Percentiles rank a stretch among this genome's conserved stretches.
These are phyloP conservation scores for Cyphomyrmex costatus DNA, from an alignment of 1,140 invertebrate genomes.

Conservation along the genomic window DNA sequence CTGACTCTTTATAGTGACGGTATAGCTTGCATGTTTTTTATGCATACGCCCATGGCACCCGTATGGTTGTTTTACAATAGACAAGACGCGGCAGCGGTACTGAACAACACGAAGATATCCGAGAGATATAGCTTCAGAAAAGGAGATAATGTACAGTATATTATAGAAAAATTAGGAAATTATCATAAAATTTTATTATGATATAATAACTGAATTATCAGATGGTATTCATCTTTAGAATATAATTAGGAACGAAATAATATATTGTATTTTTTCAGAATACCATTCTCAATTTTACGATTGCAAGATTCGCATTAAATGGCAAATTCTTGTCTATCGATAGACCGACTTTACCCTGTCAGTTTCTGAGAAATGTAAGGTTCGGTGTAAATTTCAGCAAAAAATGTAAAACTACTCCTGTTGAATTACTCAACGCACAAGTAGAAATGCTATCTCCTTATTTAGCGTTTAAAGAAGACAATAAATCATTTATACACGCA, in stretches of 20 bases:
- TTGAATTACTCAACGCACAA: constrained; percentile 87
- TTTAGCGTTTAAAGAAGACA: constrained; percentile 86
- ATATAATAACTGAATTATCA: not conserved
- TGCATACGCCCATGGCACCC: constrained; percentile 85
- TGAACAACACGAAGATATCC: constrained; percentile 86
- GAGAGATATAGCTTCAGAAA: constrained; percentile 87
- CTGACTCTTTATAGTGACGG: constrained; percentile 88
- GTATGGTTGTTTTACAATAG: constrained; percentile 88
- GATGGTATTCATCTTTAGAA: not conserved
- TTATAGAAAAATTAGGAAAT: not conserved
- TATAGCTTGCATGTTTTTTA: constrained; percentile 87
- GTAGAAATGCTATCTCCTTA: constrained; percentile 88
- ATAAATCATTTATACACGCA: constrained; percentile 86
- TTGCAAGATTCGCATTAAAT: constrained; percentile 82
- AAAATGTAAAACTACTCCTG: constrained; percentile 87
- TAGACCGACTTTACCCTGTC: constrained; percentile 84
- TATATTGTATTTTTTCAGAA: constrained; percentile 78
- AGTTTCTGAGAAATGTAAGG: constrained; percentile 85
- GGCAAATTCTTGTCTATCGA: constrained; percentile 84
- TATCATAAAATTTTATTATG: not conserved
- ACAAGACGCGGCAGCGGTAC: constrained; percentile 84
- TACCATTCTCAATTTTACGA: constrained; percentile 85
- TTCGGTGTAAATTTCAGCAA: constrained; percentile 88
- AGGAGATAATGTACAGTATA: constrained; percentile 81
- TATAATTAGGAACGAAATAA: not conserved